These are phyloP conservation scores for Anguilla marmorata DNA, from an alignment of 2,797 vertebrate genomes.

Conservation along the genomic window DNA sequence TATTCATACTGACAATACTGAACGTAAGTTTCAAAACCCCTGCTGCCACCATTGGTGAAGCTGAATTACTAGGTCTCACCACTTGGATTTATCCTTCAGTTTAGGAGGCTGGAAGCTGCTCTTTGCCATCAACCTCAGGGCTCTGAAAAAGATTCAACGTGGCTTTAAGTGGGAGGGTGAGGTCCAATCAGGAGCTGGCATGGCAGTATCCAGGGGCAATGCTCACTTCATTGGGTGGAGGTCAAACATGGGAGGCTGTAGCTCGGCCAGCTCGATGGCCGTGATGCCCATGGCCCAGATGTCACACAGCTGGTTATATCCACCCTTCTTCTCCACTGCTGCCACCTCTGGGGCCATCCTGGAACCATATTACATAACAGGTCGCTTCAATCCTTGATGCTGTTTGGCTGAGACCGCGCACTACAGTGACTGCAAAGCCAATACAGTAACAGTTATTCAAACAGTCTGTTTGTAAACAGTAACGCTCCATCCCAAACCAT, in stretches of 20 bases:
- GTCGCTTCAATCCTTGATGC: too few species aligned
- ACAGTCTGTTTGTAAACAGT: too few species aligned
- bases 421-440: too few species aligned
- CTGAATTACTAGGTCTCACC: slow-evolving; percentile 57
- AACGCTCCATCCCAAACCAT: too few species aligned
- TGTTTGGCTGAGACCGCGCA: background rate
- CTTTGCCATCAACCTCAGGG: slow-evolving; percentile 71
- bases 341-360: slow-evolving; percentile 94
- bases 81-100: slow-evolving; percentile 70
- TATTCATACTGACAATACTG: background rate
- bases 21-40: background rate
- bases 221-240: slow-evolving; percentile 87
- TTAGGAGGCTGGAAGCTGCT: slow-evolving; percentile 76
- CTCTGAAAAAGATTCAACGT: slow-evolving; percentile 48
- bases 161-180: background rate
- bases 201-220: background rate
- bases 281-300: slow-evolving; percentile 90
- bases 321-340: slow-evolving; percentile 87
- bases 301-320: slow-evolving; percentile 87
- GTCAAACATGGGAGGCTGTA: slow-evolving; percentile 88
- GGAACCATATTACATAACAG: background rate
- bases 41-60: background rate
- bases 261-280: slow-evolving; percentile 84
- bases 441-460: too few species aligned
- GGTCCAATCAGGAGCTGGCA: too few species aligned